Evolutionary conservation across 2,888 invertebrate genomes (phyloP).

Genomic region (Lagria hirta): DNA sequence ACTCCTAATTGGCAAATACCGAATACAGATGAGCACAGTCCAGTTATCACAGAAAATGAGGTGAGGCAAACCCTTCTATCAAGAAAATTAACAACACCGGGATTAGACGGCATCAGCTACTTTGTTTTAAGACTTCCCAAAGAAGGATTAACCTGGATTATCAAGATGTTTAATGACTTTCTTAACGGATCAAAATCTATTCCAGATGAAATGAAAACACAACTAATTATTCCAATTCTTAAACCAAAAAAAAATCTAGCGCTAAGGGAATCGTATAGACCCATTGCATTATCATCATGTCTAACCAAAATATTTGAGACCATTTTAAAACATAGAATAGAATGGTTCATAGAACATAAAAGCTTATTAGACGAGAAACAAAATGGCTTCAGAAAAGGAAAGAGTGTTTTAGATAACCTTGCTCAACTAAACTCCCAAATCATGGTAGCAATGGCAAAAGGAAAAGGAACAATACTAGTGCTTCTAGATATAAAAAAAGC

Average conservation of each 20-base stretch:
- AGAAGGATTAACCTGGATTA: neutral
- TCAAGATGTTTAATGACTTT: neutral
- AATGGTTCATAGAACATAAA: neutral
- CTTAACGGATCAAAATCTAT: neutral
- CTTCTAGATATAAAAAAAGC: neutral
- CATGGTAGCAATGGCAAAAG: neutral
- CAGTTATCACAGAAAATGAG: too few species aligned
- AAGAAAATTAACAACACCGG: neutral
- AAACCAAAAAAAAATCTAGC: neutral
- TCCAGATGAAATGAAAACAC: neutral
- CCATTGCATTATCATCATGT: neutral
- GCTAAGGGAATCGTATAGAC: neutral
- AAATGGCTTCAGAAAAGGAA: neutral
- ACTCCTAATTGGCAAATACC: too few species aligned
- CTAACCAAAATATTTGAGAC: neutral
- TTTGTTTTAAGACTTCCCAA: neutral
- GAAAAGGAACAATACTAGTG: neutral
- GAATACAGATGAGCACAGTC: too few species aligned
- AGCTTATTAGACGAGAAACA: neutral
- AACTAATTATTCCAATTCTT: neutral
- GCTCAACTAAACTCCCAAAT: neutral
- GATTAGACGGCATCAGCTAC: neutral
- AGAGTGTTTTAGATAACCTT: neutral
- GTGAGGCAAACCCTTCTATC: too few species aligned
- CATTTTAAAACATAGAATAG: too few species aligned